Base-by-base conservation (phyloP, 1,140 invertebrate genomes). In the Penaeus indicus region DNA sequence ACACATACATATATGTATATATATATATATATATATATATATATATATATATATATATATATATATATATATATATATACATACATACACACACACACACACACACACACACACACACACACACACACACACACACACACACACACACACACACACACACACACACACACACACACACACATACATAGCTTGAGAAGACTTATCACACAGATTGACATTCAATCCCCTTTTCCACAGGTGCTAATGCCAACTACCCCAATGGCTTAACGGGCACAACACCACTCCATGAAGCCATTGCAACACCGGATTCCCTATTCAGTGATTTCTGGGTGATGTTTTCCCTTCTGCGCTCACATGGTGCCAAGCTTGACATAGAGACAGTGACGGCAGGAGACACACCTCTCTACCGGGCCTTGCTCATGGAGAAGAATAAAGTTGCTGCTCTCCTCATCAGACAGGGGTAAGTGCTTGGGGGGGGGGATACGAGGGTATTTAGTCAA, bases 221-320 rank as follows among this genome's bases (percentile, higher is more conserved):
- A 83, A 18, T 80, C 81, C 80, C 80, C 89, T 72, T 85, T 91
- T 80, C 93, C 93, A 86, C 91, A 95, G 94, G 94, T 91, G 94
- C 94, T 67, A 93, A 93, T 91, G 93, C 94, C 3, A 95, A 95
- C 91, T 93, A 93, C 47, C 93, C 93, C 64, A 95, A 95, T 90
- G 93, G 93, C 89, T 92, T 94, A 89, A 94, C 94, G 22, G 94
- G 94, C 61, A 93, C 93, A 22, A 94, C 93, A n/a, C 94, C 94
- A 13, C 91, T 95, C 3, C 93, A 94, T 82, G 92, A 94, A 85
- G 94, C 94, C 47, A 93, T 95, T 5, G 91, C 90, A 8, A 92
- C 92, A n/a, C 83, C 85, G 22, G 91, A 92, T 75, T 75, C 90
- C n/a, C 86, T 91, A 22, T 91, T 84, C 84, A 63, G 75, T 91